These are phyloP conservation scores for Nemopilema nomurai DNA, from an alignment of 30 jellyfish, hydroid and myxozoan genomes.

Conservation along the genomic window DNA sequence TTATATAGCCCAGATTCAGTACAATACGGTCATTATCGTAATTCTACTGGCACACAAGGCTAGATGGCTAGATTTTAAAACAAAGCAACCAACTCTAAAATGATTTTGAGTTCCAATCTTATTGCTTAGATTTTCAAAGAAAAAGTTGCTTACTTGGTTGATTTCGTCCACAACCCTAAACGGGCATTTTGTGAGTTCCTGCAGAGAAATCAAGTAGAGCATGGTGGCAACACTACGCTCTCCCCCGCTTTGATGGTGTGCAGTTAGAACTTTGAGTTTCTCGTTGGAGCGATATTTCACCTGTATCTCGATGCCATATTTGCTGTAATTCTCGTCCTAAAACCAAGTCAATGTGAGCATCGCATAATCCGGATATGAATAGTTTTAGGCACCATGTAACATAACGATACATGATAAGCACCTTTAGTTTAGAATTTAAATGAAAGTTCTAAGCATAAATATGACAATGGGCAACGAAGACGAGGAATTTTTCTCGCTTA, in stretches of 20 bases:
- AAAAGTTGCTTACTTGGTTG: conserved; percentile 88
- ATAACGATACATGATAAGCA: too few species aligned
- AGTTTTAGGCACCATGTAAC: background rate
- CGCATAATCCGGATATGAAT: background rate
- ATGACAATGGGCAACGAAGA: too few species aligned
- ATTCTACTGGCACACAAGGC: too few species aligned
- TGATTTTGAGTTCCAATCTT: too few species aligned
- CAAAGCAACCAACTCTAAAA: too few species aligned
- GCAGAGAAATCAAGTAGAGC: conserved; percentile 91
- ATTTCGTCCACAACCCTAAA: conserved; percentile 96
- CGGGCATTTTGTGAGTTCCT: conserved; percentile 90
- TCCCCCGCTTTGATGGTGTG: conserved; percentile 98
- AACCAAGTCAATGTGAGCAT: background rate
- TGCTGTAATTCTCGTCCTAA: conserved; percentile 88
- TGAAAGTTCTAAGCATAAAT: too few species aligned
- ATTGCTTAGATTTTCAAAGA: too few species aligned
- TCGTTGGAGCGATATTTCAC: conserved; percentile 93
- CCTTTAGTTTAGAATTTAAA: too few species aligned
- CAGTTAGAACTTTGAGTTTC: conserved; percentile 73
- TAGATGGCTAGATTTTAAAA: too few species aligned
- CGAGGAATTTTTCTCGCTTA: too few species aligned
- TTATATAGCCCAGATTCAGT: too few species aligned
- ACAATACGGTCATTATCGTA: too few species aligned
- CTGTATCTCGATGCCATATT: conserved; percentile 83
- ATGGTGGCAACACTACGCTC: conserved; percentile 97